Evolutionary conservation across 2,888 invertebrate species (phyloP), one percentile per base, ranked within the genome.

Genomic region (Drosophila infuscata): DNA sequence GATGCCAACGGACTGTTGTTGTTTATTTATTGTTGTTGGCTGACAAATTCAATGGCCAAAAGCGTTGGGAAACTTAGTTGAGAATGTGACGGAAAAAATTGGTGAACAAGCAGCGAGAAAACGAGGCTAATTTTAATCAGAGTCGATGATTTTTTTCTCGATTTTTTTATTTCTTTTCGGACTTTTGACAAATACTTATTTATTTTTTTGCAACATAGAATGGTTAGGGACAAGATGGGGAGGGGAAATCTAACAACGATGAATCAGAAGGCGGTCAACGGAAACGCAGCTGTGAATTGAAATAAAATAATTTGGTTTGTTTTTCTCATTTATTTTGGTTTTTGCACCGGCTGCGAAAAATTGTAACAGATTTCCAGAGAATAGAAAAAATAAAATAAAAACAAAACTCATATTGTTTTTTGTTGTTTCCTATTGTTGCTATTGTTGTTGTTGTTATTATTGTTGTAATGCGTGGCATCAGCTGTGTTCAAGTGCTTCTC

Each of bases 181-280:
- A 38, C 54, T 38, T 56, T 56, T 57, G 32, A 32, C 67, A 54
- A 49, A 53, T 54, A 51, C 61, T 43, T 33, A 0, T 54, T 9
- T 35, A 0, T 25, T 25, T 25, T 53, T 12, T 25, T 54, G 11
- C 25, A 53, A 53, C 35, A 53, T 25, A 36, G 36, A 54, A 29
- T 7, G 25, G 29, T 30, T n/a, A 7, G 0, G 12, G 1, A 0
- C 25, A 29, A 36, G 63, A 29, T 36, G 36, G 49, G 60, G n/a
- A 36, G 38, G n/a, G 49, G 41, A 32, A 46, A 46, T 11, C 2
- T 11, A 43, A 57, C 48, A 51, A 41, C 49, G 70, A 79, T 84
- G 83, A 84, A 70, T 88, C 85, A 82, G 79, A 81, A 76, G 79
- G 63, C 85, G 81, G 83, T 72, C 84, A 88, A 72, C 88, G 88